Percentiles rank a stretch among this genome's conserved stretches.
These are phyloP conservation scores for Calcarius ornatus DNA, from an alignment of 2,113 vertebrate species.

Conservation along the genomic window DNA sequence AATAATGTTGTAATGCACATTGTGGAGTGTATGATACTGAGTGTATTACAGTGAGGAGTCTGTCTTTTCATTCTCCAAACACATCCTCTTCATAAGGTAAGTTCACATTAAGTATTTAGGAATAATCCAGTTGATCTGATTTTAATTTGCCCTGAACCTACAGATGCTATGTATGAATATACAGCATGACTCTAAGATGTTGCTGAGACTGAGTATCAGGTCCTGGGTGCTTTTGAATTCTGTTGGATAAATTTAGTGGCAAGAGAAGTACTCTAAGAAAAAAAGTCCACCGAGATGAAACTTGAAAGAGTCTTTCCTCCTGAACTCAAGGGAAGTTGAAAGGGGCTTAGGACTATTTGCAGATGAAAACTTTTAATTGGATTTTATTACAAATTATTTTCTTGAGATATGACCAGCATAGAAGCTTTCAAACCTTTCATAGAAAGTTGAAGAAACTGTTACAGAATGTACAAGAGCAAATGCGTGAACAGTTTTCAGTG, in stretches of 20 bases:
- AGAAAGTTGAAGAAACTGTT: not conserved
- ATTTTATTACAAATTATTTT: not conserved
- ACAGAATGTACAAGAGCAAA: not conserved
- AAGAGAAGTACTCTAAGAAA: not conserved
- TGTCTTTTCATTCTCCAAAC: not conserved
- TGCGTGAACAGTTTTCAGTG: not conserved
- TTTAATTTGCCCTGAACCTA: not conserved
- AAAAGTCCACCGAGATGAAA: not conserved
- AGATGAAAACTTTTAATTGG: not conserved
- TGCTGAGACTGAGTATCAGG: not conserved
- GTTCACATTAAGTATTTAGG: not conserved
- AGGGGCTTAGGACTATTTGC: not conserved
- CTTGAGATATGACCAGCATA: not conserved
- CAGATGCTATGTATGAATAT: not conserved
- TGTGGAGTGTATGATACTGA: not conserved
- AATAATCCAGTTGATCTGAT: not conserved
- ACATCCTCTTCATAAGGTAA: not conserved
- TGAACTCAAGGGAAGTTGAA: not conserved
- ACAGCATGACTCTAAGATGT: not conserved
- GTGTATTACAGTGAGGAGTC: not conserved
- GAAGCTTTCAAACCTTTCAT: not conserved
- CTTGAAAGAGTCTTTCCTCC: not conserved
- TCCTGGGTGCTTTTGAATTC: not conserved
- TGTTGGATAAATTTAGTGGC: not conserved
- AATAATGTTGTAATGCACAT: not conserved